Evolutionary conservation across 1,140 invertebrate genomes (phyloP).

Genomic region (Pseudomyrmex pallidus): DNA sequence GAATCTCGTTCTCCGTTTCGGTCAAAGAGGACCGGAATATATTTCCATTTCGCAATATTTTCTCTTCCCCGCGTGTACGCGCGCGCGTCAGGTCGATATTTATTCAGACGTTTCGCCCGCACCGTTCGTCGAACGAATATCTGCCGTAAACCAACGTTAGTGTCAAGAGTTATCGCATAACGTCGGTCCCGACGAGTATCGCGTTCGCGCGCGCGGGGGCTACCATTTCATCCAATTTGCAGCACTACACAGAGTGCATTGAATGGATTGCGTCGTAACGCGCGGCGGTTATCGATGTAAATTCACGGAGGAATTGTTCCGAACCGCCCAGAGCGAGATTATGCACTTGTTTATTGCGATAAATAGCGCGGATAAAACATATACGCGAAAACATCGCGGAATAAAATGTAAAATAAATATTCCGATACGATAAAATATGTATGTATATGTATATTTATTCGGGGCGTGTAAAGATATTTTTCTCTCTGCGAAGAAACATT

Average conservation of each 20-base stretch:
- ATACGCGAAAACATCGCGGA: not conserved
- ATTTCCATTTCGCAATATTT: conserved; percentile 51
- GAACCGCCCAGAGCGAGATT: conserved; percentile 25
- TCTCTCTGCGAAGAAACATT: too few species aligned
- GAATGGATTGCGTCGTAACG: conserved; percentile 47
- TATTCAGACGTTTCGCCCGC: conserved; percentile 65
- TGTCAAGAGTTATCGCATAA: conserved; percentile 59
- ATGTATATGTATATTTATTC: too few species aligned
- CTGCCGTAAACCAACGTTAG: conserved; percentile 54
- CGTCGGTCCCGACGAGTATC: conserved; percentile 34
- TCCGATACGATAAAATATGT: too few species aligned
- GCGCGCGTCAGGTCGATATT: conserved; percentile 64
- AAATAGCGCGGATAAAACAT: conserved; percentile 30
- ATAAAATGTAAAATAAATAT: not conserved
- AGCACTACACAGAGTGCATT: conserved; percentile 25
- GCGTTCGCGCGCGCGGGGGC: conserved; percentile 22
- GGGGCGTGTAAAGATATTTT: too few species aligned
- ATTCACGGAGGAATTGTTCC: conserved; percentile 47
- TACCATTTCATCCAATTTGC: conserved; percentile 46
- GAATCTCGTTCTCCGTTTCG: conserved; percentile 54
- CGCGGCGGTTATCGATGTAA: conserved; percentile 50
- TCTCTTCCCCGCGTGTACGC: not conserved
- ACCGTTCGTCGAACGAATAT: conserved; percentile 56
- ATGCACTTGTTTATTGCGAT: conserved; percentile 38
- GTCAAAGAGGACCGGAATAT: conserved; percentile 65